Evolutionary conservation across 2,797 vertebrate genomes (phyloP).

Genomic region (Carcharodon carcharias): DNA sequence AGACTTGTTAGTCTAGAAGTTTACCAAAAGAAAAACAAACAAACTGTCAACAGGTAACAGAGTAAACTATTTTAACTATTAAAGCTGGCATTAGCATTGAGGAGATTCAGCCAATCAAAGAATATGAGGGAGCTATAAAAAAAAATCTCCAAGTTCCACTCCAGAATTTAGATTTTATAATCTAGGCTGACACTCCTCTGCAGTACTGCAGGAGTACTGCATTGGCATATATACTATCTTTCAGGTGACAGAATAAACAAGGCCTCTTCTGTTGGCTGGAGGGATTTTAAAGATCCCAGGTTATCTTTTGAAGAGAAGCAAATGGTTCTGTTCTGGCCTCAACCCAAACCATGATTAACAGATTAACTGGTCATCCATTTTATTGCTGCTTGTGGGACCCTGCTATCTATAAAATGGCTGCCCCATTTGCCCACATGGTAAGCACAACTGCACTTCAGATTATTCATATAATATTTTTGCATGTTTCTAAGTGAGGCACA

Average conservation of each 20-base stretch:
- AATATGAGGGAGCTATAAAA: not conserved
- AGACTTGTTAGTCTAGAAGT: not conserved
- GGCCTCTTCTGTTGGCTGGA: not conserved
- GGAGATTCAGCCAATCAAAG: not conserved
- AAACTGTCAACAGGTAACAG: not conserved
- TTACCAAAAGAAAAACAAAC: slow-evolving; percentile 13
- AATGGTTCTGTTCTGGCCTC: not conserved
- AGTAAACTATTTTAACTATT: not conserved
- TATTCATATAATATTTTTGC: not conserved
- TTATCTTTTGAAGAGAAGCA: not conserved
- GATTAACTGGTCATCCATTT: not conserved
- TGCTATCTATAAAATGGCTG: not conserved
- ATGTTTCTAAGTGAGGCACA: not conserved
- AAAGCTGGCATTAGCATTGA: not conserved
- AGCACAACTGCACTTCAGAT: not conserved
- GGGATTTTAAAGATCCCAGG: not conserved
- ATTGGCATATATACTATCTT: not conserved
- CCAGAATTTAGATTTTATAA: not conserved
- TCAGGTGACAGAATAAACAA: not conserved
- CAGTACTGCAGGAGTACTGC: not conserved
- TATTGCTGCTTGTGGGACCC: not conserved
- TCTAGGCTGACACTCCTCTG: not conserved
- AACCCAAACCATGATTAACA: not conserved
- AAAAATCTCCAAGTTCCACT: not conserved
- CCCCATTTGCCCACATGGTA: not conserved